These are phyloP conservation scores for Nothura maculosa DNA, from an alignment of 2,797 vertebrate species.

Conservation along the genomic window DNA sequence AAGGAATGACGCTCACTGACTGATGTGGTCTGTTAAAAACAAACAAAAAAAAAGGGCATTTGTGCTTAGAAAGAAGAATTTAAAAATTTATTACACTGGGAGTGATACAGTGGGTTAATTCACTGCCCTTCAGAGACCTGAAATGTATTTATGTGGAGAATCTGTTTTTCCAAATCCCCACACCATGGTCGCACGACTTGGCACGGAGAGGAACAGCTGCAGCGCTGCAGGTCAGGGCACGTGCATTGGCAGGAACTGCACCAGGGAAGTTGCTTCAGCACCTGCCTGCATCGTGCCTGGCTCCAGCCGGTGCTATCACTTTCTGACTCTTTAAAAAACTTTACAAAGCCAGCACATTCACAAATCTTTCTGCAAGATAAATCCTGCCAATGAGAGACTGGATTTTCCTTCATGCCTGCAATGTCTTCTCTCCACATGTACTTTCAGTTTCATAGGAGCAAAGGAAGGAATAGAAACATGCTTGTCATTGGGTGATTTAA, in stretches of 20 bases:
- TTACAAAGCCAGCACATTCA: neutral
- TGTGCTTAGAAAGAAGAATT: constrained; percentile 53
- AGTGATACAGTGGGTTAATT: constrained; percentile 41
- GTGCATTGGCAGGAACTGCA: constrained; percentile 14
- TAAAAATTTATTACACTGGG: constrained; percentile 34
- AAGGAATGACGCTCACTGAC: constrained; percentile 20
- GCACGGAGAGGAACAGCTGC: constrained; percentile 35
- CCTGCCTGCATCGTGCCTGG: constrained; percentile 32
- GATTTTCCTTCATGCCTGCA: neutral
- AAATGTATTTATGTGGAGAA: neutral
- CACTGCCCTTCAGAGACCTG: constrained; percentile 29
- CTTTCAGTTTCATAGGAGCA: neutral
- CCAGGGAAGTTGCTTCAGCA: constrained; percentile 29
- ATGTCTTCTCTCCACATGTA: neutral
- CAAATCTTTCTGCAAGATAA: neutral
- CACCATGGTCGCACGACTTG: neutral
- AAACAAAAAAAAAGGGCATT: constrained; percentile 51
- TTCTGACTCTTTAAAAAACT: constrained; percentile 30
- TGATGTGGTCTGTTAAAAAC: neutral
- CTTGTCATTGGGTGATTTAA: neutral
- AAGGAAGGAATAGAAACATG: neutral
- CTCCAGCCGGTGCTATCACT: neutral
- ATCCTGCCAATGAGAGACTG: neutral
- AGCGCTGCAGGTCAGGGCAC: constrained; percentile 30
- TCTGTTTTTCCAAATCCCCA: constrained; percentile 24